Evolutionary conservation across 2,113 vertebrate species (phyloP), one percentile per base, ranked within the genome.

Genomic region (Petrocephalus microphthalmus): DNA sequence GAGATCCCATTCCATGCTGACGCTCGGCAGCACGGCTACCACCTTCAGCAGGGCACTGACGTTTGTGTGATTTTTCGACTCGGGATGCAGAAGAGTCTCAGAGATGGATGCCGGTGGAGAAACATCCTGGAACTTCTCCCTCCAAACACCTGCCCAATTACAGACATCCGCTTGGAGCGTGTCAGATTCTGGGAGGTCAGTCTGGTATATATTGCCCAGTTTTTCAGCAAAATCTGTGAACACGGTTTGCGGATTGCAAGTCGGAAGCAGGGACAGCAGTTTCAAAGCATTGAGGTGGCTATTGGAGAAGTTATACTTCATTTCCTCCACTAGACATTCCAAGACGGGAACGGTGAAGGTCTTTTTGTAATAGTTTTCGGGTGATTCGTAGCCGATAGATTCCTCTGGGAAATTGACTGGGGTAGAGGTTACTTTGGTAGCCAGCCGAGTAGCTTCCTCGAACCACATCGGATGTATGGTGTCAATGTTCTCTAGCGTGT

Each of bases 261-360:
- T 97, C 7, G 98, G 98, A 52, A 99, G 96, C 78, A 99, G 90
- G 0, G 97, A 98, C 49, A 99, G 94, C 82, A 97, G 96, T 10
- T 97, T 97, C 3, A 99, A 94, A 37, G 97, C 97, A 91, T 96
- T 97, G 53, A 99, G 91, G 90, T 99, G 98, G 84, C 95, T 94
- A 88, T 99, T 97, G 4, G 98, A 98, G 90, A 98, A 98, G 90
- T 96, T 97, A 89, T 97, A 97, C 92, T 97, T 97, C 93, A 99
- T 94, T 90, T 98, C 97, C 81, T 98, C 96, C 88, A 98, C 94
- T n/a, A 99, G 94, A 89, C 96, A 96, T 51, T 93, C 95, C 88
- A 99, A 88, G 0, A 97, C 94, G 0, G 98, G 98, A 49, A 97
- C 71, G 33, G 96, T 98, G 25, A 99, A 93, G 0, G 93, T 93